These are phyloP conservation scores for Guaruba guarouba DNA, from an alignment of 2,113 vertebrate species.

Conservation along the genomic window DNA sequence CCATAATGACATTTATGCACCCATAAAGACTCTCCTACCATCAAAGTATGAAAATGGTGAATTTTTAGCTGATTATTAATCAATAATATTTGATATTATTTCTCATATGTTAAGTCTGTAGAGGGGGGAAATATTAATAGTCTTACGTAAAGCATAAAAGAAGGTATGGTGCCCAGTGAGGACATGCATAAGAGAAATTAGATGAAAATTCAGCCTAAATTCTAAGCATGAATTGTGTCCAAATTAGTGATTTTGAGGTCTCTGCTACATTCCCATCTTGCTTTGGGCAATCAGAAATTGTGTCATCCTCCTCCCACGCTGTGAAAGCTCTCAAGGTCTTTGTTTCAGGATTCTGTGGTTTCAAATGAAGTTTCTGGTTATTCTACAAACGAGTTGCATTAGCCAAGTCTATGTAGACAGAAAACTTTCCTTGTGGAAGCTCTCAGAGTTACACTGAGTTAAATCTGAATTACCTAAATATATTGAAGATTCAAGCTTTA, in stretches of 20 bases:
- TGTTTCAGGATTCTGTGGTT: slow-evolving; percentile 42
- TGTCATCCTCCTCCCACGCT: slow-evolving; percentile 27
- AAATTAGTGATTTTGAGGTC: slow-evolving; percentile 21
- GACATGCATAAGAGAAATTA: background rate
- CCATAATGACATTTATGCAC: background rate
- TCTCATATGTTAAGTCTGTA: background rate
- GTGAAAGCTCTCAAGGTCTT: background rate
- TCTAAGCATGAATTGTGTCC: background rate
- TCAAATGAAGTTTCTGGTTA: slow-evolving; percentile 21
- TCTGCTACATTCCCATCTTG: background rate
- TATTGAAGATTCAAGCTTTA: background rate
- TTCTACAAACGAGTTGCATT: background rate
- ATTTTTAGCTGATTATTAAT: background rate
- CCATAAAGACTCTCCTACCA: background rate
- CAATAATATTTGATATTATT: background rate
- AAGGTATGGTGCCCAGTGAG: background rate
- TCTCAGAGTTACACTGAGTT: background rate
- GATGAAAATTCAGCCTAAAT: background rate
- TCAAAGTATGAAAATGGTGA: background rate
- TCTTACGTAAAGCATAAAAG: background rate
- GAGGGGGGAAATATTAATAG: background rate
- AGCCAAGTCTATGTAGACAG: background rate
- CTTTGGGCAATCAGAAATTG: slow-evolving; percentile 18
- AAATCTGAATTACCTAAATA: background rate
- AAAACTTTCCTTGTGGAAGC: background rate